phyloP scores from a whole-genome alignment of 2,113 vertebrate species.

The Mellivora capensis region DNA sequence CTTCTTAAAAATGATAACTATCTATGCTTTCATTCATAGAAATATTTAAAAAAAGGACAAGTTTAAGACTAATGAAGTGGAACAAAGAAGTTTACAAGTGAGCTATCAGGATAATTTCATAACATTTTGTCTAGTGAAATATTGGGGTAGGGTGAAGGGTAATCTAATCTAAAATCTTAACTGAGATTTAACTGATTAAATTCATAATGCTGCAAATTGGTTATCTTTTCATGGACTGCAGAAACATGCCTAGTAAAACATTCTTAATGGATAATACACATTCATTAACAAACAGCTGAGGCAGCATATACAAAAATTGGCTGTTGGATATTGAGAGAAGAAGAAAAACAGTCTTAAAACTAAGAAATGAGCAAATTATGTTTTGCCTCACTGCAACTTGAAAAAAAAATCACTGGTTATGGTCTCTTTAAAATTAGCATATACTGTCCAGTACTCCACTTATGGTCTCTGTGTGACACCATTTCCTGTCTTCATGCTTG shows the following conservation, averaged over 20 bases:
- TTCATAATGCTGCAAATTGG: background rate
- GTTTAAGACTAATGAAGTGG: background rate
- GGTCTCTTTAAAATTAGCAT: background rate
- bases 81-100: background rate
- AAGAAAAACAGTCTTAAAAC: background rate
- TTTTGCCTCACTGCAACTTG: background rate
- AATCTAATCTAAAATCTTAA: background rate
- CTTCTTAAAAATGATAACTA: background rate
- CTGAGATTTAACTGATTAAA: background rate
- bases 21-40: background rate
- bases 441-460: background rate
- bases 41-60: background rate
- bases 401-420: too few species aligned
- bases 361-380: background rate
- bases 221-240: background rate
- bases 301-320: background rate
- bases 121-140: background rate
- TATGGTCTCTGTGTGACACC: background rate
- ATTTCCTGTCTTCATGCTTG: background rate
- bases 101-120: background rate
- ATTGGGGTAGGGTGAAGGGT: background rate
- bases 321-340: background rate
- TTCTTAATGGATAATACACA: background rate
- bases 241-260: background rate
- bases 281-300: background rate